A percentile compares a stretch with the other conserved stretches of the same genome.
Evolutionary conservation across 2,888 invertebrate species (phyloP).

Genomic region (Scaptomyza reducta): DNA sequence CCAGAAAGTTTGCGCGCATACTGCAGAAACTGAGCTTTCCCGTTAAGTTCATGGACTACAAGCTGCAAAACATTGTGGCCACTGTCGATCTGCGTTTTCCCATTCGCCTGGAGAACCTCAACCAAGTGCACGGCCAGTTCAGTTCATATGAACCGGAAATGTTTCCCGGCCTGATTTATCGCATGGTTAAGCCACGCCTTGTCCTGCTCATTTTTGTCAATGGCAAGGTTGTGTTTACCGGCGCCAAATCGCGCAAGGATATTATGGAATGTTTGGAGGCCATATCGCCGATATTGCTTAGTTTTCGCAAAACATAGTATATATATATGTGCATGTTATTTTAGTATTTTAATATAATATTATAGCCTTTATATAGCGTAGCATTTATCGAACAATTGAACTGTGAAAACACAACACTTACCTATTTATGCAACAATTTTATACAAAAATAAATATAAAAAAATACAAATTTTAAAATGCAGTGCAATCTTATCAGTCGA

Average conservation of each 20-base stretch:
- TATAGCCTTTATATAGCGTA: constrained; percentile 10
- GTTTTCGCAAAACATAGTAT: constrained; percentile 92
- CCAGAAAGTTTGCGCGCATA: constrained; percentile 92
- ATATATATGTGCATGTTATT: constrained; percentile 3
- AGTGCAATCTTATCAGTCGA: not conserved
- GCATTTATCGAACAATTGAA: constrained; percentile 42
- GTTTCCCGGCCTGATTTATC: constrained; percentile 99
- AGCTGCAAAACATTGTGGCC: constrained; percentile 91
- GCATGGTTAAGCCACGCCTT: constrained; percentile 98
- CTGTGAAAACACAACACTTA: not conserved
- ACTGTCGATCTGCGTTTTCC: constrained; percentile 91
- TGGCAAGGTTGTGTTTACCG: constrained; percentile 98
- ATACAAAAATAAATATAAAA: not conserved
- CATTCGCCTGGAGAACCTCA: constrained; percentile 89
- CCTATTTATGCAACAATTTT: constrained; percentile 2
- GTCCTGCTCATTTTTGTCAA: constrained; percentile 99
- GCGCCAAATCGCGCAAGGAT: constrained; percentile 95
- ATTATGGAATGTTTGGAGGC: constrained; percentile 97
- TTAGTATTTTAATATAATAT: not conserved
- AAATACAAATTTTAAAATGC: not conserved
- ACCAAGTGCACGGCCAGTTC: constrained; percentile 90
- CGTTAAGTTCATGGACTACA: constrained; percentile 91
- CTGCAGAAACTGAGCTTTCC: constrained; percentile 92
- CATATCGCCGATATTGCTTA: constrained; percentile 97
- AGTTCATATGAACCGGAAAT: constrained; percentile 98